A percentile compares a stretch with the other conserved stretches of the same genome.
These are phyloP conservation scores for Dreissena polymorpha DNA, from an alignment of 1,140 invertebrate species.

Conservation along the genomic window DNA sequence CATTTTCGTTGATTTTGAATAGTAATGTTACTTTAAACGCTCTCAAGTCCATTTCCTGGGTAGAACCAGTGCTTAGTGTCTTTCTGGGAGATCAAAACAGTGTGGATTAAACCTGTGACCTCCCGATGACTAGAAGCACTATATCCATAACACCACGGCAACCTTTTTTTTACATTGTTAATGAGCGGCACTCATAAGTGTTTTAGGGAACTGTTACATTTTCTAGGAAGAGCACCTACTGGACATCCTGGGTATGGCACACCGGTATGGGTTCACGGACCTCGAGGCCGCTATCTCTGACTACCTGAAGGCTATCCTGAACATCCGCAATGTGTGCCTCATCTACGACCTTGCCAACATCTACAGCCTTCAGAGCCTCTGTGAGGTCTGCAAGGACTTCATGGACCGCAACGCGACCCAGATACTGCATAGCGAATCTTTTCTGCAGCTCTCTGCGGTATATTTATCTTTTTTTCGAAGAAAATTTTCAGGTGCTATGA, in stretches of 20 bases:
- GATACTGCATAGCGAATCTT: conserved; percentile 91
- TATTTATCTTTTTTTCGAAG: not conserved
- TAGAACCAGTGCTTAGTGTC: no score
- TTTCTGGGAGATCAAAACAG: no score
- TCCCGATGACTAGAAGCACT: no score
- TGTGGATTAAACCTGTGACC: no score
- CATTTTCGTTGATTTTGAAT: no score
- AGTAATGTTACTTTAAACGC: no score
- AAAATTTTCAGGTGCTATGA: no score
- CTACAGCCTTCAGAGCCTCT: conserved; percentile 85
- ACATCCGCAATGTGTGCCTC: conserved; percentile 93
- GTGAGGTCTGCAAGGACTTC: conserved; percentile 85
- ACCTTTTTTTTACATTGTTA: no score
- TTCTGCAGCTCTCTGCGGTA: conserved; percentile 91
- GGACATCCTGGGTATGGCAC: conserved; percentile 92
- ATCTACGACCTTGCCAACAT: conserved; percentile 94
- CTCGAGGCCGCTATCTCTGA: conserved; percentile 95
- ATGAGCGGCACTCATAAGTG: no score
- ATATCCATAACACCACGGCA: no score
- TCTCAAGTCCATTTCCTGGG: no score
- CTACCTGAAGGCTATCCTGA: conserved; percentile 93
- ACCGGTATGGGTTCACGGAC: conserved; percentile 97
- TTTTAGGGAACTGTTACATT: no score
- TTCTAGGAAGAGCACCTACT: conserved; percentile 90
- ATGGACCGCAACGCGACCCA: conserved; percentile 93